Percentiles rank a stretch among this genome's conserved stretches.
These are phyloP conservation scores for Agrypnus murinus DNA, from an alignment of 2,888 invertebrate species.

Conservation along the genomic window DNA sequence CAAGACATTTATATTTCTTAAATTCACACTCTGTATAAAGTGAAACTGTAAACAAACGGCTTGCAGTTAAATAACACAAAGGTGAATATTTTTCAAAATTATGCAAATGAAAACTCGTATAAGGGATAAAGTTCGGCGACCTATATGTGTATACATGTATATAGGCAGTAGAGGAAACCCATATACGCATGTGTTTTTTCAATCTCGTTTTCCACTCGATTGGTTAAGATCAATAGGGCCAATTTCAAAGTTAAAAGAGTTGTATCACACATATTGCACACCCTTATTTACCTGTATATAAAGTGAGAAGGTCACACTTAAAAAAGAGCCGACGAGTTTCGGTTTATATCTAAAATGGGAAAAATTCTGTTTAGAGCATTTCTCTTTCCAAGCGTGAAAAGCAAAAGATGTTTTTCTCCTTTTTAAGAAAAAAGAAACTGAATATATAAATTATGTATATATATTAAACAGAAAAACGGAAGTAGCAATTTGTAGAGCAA, in stretches of 20 bases:
- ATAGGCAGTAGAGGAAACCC: neutral
- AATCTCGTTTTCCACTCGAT: conserved; percentile 44
- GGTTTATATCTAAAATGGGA: neutral
- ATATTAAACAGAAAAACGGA: neutral
- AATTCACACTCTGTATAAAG: too few species aligned
- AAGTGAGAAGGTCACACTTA: conserved; percentile 23
- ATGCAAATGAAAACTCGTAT: neutral
- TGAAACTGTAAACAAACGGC: too few species aligned
- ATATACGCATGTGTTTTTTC: conserved; percentile 43
- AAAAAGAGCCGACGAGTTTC: conserved; percentile 3
- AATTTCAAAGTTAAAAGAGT: conserved; percentile 45
- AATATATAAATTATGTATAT: neutral
- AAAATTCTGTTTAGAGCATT: neutral
- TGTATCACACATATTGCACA: conserved; percentile 31
- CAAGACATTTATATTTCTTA: too few species aligned
- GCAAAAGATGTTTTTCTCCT: neutral
- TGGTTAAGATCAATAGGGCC: conserved; percentile 44
- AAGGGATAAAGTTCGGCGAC: conserved; percentile 33
- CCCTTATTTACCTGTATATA: conserved; percentile 30
- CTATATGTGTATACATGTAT: conserved; percentile 11
- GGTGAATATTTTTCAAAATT: neutral
- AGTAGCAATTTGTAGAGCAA: conserved; percentile 10
- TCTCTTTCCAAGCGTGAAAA: neutral
- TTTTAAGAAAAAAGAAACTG: too few species aligned
- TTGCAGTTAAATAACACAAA: too few species aligned